Evolutionary conservation across 2,888 invertebrate species (phyloP).

Genomic region (Hemicrepidius hirtus): DNA sequence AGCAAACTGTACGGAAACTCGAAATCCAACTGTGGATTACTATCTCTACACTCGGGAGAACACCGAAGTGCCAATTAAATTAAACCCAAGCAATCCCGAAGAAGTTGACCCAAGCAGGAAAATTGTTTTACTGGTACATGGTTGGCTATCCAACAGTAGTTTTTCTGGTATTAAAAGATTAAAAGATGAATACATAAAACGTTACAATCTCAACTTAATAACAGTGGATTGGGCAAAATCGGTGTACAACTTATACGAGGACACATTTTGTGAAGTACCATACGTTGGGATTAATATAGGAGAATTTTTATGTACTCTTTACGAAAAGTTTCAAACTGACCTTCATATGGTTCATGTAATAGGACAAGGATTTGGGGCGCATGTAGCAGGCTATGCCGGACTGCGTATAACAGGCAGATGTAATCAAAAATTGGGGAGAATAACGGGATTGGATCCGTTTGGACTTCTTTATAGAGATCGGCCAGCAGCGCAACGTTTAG

Average conservation of each 20-base stretch:
- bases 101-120: not conserved
- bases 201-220: conserved; percentile 10
- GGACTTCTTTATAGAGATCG: not conserved
- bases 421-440: not conserved
- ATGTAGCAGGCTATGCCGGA: conserved; percentile 53
- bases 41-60: not conserved
- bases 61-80: not conserved
- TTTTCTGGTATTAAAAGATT: not conserved
- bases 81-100: not conserved
- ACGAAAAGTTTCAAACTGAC: not conserved
- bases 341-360: conserved; percentile 48
- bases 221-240: conserved; percentile 1
- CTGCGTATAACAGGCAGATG: not conserved
- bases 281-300: not conserved
- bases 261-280: not conserved
- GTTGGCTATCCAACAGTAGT: conserved; percentile 1
- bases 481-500: conserved; percentile 1
- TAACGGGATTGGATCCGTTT: conserved; percentile 24
- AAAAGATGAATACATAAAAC: conserved; percentile 18
- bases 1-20: not conserved
- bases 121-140: conserved; percentile 7
- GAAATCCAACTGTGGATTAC: not conserved
- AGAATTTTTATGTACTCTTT: conserved; percentile 22
- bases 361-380: conserved; percentile 57
- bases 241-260: not conserved